Conservation (phyloP, 2,113 vertebrate species). For the Etia nguti region DNA sequence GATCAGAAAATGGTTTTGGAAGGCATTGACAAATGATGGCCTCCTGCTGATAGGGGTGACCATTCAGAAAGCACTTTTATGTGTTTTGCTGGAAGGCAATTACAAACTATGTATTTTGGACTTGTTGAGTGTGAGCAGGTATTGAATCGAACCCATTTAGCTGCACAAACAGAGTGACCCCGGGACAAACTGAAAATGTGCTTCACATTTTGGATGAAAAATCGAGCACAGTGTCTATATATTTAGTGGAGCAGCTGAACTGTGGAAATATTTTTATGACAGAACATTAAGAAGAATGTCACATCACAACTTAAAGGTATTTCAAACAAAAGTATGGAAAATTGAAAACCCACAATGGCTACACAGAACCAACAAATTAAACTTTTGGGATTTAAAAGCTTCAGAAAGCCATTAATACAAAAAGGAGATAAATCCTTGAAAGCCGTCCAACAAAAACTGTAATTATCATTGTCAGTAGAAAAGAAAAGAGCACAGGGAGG, state of each 20-base stretch:
- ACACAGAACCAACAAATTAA: slow-evolving; percentile 71
- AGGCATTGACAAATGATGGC: neutral
- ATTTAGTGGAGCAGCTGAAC: neutral
- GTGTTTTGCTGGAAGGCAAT: neutral
- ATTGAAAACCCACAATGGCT: slow-evolving; percentile 73
- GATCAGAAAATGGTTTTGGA: neutral
- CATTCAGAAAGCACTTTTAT: neutral
- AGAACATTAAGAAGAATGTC: slow-evolving; percentile 43
- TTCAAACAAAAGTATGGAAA: slow-evolving; percentile 67
- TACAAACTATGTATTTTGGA: neutral
- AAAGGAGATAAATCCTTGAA: slow-evolving; percentile 77
- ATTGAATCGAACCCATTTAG: slow-evolving; percentile 15
- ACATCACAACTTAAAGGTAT: slow-evolving; percentile 62
- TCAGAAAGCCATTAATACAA: slow-evolving; percentile 76
- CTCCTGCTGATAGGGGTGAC: neutral
- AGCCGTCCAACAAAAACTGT: slow-evolving; percentile 75
- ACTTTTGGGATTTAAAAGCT: slow-evolving; percentile 76
- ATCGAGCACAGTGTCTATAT: neutral
- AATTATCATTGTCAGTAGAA: slow-evolving; percentile 77
- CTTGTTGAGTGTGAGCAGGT: neutral
- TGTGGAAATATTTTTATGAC: slow-evolving; percentile 14
- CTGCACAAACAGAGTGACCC: slow-evolving; percentile 13
- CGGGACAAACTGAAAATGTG: neutral
- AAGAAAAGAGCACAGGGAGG: slow-evolving; percentile 72
- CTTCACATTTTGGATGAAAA: neutral